Evolutionary conservation across 2,888 invertebrate genomes (phyloP), one percentile per base, ranked within the genome.

Genomic region (Sarcophaga variegata): DNA sequence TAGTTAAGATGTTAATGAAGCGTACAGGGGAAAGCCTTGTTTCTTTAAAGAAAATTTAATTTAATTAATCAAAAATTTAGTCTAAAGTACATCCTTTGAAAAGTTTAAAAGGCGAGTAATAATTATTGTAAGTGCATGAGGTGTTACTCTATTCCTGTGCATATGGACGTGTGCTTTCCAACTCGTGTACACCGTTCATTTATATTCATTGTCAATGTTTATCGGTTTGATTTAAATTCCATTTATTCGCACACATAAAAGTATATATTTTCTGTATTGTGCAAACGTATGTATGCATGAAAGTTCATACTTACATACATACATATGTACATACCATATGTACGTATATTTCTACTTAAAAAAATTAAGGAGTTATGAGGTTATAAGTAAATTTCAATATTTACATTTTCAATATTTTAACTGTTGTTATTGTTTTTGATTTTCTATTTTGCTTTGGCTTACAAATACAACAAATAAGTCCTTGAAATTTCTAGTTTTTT

Each of bases 151-250:
- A 22, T 62, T 62, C 10, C 11, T 62, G 62, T 12, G 6, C 14
- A 62, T 70, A 22, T 22, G 22, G 1, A 25, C 10, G 20, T 62
- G 27, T 47, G 8, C 8, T 20, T 54, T 62, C 37, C 5, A 63
- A 54, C 17, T 12, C 54, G 17, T 54, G 12, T 54, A 54, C 54
- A 54, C 54, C 54, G 3, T 4, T 54, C 17, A 14, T 14, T 54
- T 17, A 17, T 14, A 54, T 14, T 17, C 14, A 17, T 54, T 14
- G 37, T 10, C 27, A 70, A 27, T 37, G 45, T 74, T 80, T 72
- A 66, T 72, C 80, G 66, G 27, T 72, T 71, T 80, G 22, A 27
- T 54, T 27, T 49, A 17, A 49, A 62, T 71, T 64, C 20, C 22
- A 70, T 54, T 70, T 49, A 70, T 66, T 54, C 11, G 37, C 37